Percentiles rank a stretch among this genome's conserved stretches.
These are phyloP conservation scores for Pygoscelis antarcticus DNA, from an alignment of 2,113 vertebrate genomes.

Conservation along the genomic window DNA sequence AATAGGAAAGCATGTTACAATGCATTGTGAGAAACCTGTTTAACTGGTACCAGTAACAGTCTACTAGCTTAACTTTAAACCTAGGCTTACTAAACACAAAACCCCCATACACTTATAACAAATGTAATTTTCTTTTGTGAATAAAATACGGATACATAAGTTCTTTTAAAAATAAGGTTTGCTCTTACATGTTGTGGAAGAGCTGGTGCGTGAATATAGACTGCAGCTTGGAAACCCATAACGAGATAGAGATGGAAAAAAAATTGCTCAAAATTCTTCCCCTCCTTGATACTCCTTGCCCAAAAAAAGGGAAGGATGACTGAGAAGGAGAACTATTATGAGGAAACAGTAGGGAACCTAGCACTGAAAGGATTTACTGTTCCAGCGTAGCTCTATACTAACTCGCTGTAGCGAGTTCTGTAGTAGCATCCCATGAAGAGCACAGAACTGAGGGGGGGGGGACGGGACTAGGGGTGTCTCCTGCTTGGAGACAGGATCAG, in stretches of 20 bases:
- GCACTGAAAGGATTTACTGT: background rate
- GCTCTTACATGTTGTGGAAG: background rate
- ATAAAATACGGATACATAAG: accelerated
- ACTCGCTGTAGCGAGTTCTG: background rate
- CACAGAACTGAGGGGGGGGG: background rate
- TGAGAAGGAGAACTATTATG: background rate
- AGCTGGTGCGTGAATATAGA: background rate
- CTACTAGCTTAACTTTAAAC: background rate
- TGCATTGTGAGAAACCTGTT: background rate
- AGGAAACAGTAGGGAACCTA: background rate
- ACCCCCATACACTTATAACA: background rate
- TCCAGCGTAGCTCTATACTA: background rate
- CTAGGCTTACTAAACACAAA: background rate
- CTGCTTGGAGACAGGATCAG: background rate
- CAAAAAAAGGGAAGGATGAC: background rate
- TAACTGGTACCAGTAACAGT: background rate
- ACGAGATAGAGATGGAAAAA: background rate
- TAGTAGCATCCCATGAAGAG: background rate
- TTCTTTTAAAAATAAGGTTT: background rate
- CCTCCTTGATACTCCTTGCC: background rate
- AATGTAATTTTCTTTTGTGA: background rate
- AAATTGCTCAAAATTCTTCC: background rate
- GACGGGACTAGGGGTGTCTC: background rate
- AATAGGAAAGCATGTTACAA: background rate
- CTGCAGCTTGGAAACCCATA: background rate